A percentile compares a stretch with the other conserved stretches of the same genome.
Evolutionary conservation across 1,140 invertebrate genomes (phyloP).

Genomic region (fruit fly (Drosophila melanogaster)): Release_6_plus_ISO1_MT NT_033777.3:14412501-14413000

Average conservation of each 20-base stretch:
- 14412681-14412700: slow-evolving; percentile 65
- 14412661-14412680: slow-evolving; percentile 74
- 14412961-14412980: slow-evolving; percentile 9
- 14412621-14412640: slow-evolving; percentile 71
- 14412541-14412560: slow-evolving; percentile 17
- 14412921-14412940: slow-evolving; percentile 32
- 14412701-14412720: slow-evolving; percentile 19
- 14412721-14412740: slow-evolving; percentile 62
- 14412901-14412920: slow-evolving; percentile 27
- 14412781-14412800: slow-evolving; percentile 71
- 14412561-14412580: slow-evolving; percentile 62
- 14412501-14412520: slow-evolving; percentile 67
- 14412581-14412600: slow-evolving; percentile 51
- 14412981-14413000: slow-evolving; percentile 69
- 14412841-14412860: slow-evolving; percentile 38
- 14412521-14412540: slow-evolving; percentile 6
- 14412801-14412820: slow-evolving; percentile 8
- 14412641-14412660: slow-evolving; percentile 74
- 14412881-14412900: slow-evolving; percentile 55
- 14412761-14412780: slow-evolving; percentile 75
- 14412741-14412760: slow-evolving; percentile 76
- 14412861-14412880: slow-evolving; percentile 78
- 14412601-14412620: slow-evolving; percentile 52
- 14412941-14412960: slow-evolving; percentile 37
- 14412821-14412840: slow-evolving; percentile 35